Evolutionary conservation across 1,140 invertebrate species (phyloP).

Genomic region (Subanguina moxae): DNA sequence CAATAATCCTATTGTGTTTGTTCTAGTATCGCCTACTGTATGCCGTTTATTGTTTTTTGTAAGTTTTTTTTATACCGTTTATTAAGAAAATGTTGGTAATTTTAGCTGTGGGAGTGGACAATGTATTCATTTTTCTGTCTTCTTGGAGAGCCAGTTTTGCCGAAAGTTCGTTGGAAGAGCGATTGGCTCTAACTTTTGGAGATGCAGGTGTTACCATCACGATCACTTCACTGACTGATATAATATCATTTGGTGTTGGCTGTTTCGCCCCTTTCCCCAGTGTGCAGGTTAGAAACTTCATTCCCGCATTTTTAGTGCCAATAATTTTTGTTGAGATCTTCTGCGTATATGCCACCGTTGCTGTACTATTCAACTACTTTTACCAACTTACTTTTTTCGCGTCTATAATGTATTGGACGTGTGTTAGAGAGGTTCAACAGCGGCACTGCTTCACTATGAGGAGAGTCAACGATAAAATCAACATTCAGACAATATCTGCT

Average conservation of each 20-base stretch:
- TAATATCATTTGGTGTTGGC: conserved; percentile 92
- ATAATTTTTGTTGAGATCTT: conserved; percentile 48
- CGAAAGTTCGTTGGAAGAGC: conserved; percentile 73
- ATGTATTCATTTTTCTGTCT: conserved; percentile 69
- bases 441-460: conserved; percentile 57
- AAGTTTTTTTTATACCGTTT: conserved; percentile 61
- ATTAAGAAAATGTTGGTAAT: neutral
- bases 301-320: conserved; percentile 3
- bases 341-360: conserved; percentile 58
- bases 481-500: neutral
- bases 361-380: conserved; percentile 61
- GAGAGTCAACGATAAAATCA: neutral
- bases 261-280: conserved; percentile 70
- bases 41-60: conserved; percentile 92
- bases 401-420: conserved; percentile 57
- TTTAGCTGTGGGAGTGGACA: conserved; percentile 59
- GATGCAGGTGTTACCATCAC: conserved; percentile 96
- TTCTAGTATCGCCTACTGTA: conserved; percentile 60
- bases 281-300: conserved; percentile 63
- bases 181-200: conserved; percentile 73
- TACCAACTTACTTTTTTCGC: conserved; percentile 62
- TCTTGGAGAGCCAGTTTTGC: conserved; percentile 80
- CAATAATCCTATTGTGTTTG: too few species aligned
- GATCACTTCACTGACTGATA: conserved; percentile 93
- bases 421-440: conserved; percentile 50